These are phyloP conservation scores for Baccha elongata DNA, from an alignment of 2,888 invertebrate genomes.

Conservation along the genomic window DNA sequence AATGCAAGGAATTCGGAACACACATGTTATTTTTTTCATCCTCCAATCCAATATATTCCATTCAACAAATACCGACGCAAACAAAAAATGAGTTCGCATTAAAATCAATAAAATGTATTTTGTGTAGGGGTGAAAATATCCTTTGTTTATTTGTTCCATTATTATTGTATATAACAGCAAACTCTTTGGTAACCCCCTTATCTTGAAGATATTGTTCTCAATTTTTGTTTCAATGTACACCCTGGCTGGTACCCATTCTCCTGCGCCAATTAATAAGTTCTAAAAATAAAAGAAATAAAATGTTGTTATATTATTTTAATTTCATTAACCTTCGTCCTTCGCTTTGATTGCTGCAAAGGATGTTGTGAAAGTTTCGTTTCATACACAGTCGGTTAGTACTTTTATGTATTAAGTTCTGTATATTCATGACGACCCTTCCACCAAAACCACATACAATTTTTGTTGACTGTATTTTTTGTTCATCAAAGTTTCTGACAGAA, in stretches of 20 bases:
- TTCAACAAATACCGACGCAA: constrained; percentile 16
- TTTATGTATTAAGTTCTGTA: no score
- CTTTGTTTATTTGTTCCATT: constrained; percentile 1
- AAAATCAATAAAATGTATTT: constrained; percentile 54
- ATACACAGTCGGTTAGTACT: no score
- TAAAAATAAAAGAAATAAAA: constrained; percentile 2
- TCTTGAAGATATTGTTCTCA: neutral
- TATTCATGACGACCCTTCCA: no score
- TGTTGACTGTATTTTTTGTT: no score
- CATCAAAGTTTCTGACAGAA: no score
- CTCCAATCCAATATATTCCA: neutral
- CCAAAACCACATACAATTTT: no score
- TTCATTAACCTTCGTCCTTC: constrained; percentile 17
- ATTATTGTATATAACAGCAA: constrained; percentile 2
- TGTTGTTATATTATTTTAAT: constrained; percentile 7
- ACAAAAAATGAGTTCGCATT: constrained; percentile 29
- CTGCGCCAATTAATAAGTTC: constrained; percentile 24
- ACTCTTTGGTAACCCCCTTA: constrained; percentile 10
- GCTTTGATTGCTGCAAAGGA: neutral
- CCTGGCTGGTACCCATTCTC: no score
- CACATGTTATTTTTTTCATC: neutral
- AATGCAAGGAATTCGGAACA: constrained; percentile 9
- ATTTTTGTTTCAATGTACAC: neutral
- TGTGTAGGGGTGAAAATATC: neutral
- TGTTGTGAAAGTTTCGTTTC: no score